Evolutionary conservation across 2,797 vertebrate genomes (phyloP), one percentile per base, ranked within the genome.

Genomic region (Aeoliscus strigatus): DNA sequence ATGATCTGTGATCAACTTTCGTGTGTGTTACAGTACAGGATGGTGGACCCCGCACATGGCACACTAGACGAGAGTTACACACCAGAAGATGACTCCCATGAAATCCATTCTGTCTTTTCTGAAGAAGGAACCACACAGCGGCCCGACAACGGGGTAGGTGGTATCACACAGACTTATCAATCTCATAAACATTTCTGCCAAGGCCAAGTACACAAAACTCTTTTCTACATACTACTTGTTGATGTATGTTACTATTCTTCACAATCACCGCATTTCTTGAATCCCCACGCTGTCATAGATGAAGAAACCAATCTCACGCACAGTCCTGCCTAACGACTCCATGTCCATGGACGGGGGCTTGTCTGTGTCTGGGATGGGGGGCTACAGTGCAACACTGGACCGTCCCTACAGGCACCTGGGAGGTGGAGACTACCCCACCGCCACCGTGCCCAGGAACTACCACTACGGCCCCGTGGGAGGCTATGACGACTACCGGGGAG

Each of bases 371-470:
- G 84, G 82, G 6, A 87, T 89, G 70, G 88, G 87, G 7, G 79
- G 76, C 68, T 96, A 96, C 9, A 92, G 92, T 14, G 90, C 91
- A 69, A 95, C 94, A 10, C 76, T 96, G 80, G 94, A 96, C 70
- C 91, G 94, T 25, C 84, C 93, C 29, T 94, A 95, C 78, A 87
- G 94, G 37, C 92, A 88, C 64, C 79, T 86, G 34, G 8, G 14
- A 61, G 82, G 86, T 3, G 75, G 49, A 0, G 89, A 91, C 7
- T 86, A 92, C 77, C 87, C 86, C 50, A 96, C 92, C 0, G 87
- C 91, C 46, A 96, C 94, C 5, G 93, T 96, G 23, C 94, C 94
- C 39, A 89, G 93, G 41, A 96, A 96, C 82, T 97, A 97, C 83
- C 94, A 96, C 84, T 97, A 96, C 9, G 90, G 51, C 51, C 92